Evolutionary conservation across 2,888 invertebrate genomes (phyloP).

Genomic region (Synanthedon andrenaeformis): DNA sequence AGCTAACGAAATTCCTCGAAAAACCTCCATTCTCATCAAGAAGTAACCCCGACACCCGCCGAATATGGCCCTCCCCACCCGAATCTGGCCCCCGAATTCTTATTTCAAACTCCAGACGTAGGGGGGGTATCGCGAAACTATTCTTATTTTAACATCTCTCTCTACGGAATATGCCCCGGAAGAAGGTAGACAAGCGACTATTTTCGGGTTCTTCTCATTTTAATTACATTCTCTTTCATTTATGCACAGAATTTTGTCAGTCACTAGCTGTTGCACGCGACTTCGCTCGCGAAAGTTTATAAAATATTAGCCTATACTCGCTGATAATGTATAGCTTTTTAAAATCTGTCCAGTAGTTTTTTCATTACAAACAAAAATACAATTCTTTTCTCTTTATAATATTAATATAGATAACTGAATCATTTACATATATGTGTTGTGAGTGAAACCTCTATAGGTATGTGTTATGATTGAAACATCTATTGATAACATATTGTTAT

Average conservation of each 20-base stretch:
- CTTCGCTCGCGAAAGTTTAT: too few species aligned
- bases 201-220: neutral
- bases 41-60: conserved; percentile 53
- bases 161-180: conserved; percentile 69
- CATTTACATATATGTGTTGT: too few species aligned
- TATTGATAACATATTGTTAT: too few species aligned
- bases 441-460: too few species aligned
- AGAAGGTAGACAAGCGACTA: conserved; percentile 38
- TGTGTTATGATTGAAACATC: too few species aligned
- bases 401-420: too few species aligned
- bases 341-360: too few species aligned
- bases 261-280: too few species aligned
- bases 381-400: too few species aligned
- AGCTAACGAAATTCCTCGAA: conserved; percentile 66
- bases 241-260: neutral
- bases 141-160: conserved; percentile 70
- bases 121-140: conserved; percentile 65
- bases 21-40: conserved; percentile 68
- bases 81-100: conserved; percentile 64
- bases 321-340: too few species aligned
- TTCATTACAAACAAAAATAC: too few species aligned
- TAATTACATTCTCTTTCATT: neutral
- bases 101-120: conserved; percentile 67
- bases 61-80: conserved; percentile 54
- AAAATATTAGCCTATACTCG: too few species aligned